phyloP scores from a whole-genome alignment of 2,888 invertebrate genomes.

The Oscheius myriophilus region DNA sequence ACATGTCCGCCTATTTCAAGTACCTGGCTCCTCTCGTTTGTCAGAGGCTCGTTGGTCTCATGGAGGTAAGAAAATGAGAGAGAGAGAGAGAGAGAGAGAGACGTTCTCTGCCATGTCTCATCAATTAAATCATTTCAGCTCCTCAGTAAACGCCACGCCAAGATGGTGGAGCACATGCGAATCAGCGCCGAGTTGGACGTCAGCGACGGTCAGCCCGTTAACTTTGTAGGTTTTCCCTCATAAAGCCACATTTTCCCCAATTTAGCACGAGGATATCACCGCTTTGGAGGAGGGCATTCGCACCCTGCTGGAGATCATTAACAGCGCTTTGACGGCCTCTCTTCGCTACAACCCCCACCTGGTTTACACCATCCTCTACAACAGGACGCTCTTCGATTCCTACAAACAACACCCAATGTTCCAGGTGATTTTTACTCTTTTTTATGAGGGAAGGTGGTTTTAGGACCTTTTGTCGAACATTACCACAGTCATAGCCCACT shows the following conservation, averaged over 20 bases:
- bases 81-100: too few relatives aligned
- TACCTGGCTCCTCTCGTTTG: slow-evolving; percentile 93
- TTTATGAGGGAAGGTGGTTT: slow-evolving; percentile 14
- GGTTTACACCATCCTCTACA: slow-evolving; percentile 93
- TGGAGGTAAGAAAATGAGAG: slow-evolving; percentile 40
- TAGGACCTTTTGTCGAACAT: slow-evolving; percentile 56
- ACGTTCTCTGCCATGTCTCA: background rate
- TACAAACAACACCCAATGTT: slow-evolving; percentile 88
- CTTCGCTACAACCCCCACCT: slow-evolving; percentile 84
- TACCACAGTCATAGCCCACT: slow-evolving; percentile 53
- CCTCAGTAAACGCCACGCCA: slow-evolving; percentile 78
- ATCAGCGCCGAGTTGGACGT: slow-evolving; percentile 42
- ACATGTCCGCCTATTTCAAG: slow-evolving; percentile 93
- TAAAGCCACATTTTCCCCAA: background rate
- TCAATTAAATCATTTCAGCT: slow-evolving; percentile 33
- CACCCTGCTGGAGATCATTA: slow-evolving; percentile 95
- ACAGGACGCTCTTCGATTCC: slow-evolving; percentile 86
- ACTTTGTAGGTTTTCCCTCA: slow-evolving; percentile 38
- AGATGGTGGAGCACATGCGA: slow-evolving; percentile 65
- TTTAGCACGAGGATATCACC: slow-evolving; percentile 83
- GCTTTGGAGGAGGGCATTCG: slow-evolving; percentile 94
- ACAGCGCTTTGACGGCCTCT: slow-evolving; percentile 82
- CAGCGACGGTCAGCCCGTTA: slow-evolving; percentile 32
- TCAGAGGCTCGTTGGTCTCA: slow-evolving; percentile 82
- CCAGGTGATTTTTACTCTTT: slow-evolving; percentile 73